Conservation (phyloP, 2,888 invertebrate genomes). For the Chalcis sispes region DNA sequence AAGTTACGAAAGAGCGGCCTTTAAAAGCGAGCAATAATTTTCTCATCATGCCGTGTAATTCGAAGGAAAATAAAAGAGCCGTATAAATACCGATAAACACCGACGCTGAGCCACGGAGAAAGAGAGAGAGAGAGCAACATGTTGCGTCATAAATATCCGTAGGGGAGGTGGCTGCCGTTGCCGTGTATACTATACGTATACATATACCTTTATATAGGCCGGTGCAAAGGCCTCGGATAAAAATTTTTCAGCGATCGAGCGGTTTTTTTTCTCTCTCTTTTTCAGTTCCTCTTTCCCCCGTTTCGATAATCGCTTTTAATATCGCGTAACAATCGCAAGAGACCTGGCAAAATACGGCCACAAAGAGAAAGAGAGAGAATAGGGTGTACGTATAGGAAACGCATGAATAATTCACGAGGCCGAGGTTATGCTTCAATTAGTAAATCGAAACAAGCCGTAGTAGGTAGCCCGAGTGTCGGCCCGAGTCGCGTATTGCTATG, state of each 20-base stretch:
- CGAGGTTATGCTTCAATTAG: constrained; percentile 66
- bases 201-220: not conserved
- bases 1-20: not conserved
- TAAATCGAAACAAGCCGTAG: constrained; percentile 61
- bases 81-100: constrained; percentile 40
- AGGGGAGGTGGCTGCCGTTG: constrained; percentile 6
- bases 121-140: not conserved
- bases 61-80: constrained; percentile 27
- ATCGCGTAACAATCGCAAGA: constrained; percentile 22
- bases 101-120: constrained; percentile 6
- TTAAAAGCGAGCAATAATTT: not conserved
- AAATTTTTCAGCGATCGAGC: constrained; percentile 28
- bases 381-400: not conserved
- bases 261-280: not conserved
- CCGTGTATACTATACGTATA: not conserved
- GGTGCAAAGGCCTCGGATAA: not conserved
- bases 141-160: constrained; percentile 29
- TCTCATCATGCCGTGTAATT: constrained; percentile 8
- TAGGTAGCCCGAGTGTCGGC: constrained; percentile 41
- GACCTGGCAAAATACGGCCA: constrained; percentile 11
- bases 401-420: constrained; percentile 65
- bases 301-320: constrained; percentile 34
- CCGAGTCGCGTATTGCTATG: constrained; percentile 59
- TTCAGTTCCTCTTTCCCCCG: not conserved
- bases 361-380: constrained; percentile 2